Evolutionary conservation across 2,113 vertebrate species (phyloP), one percentile per base, ranked within the genome.

Genomic region (Pseudonaja textilis): DNA sequence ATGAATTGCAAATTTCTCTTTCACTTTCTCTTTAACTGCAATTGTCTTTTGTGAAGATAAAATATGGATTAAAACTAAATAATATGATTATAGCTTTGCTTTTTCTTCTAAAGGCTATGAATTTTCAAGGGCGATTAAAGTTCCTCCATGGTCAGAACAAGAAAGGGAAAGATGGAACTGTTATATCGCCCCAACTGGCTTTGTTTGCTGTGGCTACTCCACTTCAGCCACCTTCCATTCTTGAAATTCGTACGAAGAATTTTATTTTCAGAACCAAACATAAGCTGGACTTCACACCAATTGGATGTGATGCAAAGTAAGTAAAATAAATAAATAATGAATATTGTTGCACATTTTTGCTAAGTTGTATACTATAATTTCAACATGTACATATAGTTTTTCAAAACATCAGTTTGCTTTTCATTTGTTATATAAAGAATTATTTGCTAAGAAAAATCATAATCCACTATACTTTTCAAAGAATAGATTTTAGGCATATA

Each of bases 201-300:
- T 94, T 99, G 91, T 99, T 99, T 96, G 98, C 98, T 6, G 94
- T 99, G 95, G 98, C 97, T 26, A 98, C 97, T 52, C 98, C 98
- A 0, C 94, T 99, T 23, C 98, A 98, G 91, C 97, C 98, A 4
- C 98, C 98, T 1, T 98, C 98, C 92, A 98, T 99, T 93, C 97
- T 99, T 91, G 98, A 99, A 96, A 98, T 99, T 92, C 94, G 97
- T 93, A 98, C 98, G 95, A 99, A 98, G 97, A 98, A 98, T 94
- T 98, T 98, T 92, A 98, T 99, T 93, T 99, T 98, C 96, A 97
- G 98, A 97, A 98, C 98, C 61, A 98, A 98, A 93, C 98, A 98
- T 97, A 99, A 98, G 91, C 95, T 99, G 92, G 98, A 99, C 96
- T 99, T 99, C 94, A 98, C 98, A 0, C 98, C 98, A 45, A 98